Conservation (phyloP, 2,113 vertebrate genomes). For the Channa argus region DNA sequence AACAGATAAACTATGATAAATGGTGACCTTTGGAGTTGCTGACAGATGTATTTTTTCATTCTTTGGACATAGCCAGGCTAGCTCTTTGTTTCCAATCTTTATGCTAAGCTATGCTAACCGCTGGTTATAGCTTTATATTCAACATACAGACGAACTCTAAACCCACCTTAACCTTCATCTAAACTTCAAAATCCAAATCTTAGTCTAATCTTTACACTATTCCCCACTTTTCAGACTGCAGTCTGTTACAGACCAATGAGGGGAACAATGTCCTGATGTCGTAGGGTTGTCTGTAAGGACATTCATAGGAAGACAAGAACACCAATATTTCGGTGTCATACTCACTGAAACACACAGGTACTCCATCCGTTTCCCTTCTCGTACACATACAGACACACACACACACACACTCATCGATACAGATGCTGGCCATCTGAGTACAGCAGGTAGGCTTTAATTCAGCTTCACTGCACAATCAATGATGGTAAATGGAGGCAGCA, state of each 20-base stretch:
- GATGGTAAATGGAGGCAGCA: constrained; percentile 73
- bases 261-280: not conserved
- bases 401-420: constrained; percentile 41
- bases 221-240: no score
- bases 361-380: constrained; percentile 22
- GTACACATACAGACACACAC: constrained; percentile 13
- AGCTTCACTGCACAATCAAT: constrained; percentile 69
- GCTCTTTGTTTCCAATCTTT: no score
- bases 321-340: constrained; percentile 12
- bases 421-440: constrained; percentile 54
- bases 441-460: constrained; percentile 70
- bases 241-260: not conserved
- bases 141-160: not conserved
- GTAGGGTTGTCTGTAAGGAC: constrained; percentile 5
- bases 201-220: not conserved
- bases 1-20: no score
- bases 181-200: not conserved
- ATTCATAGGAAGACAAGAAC: constrained; percentile 16
- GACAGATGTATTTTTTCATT: no score
- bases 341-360: constrained; percentile 11
- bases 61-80: no score
- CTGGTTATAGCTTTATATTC: no score
- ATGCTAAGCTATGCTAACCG: no score
- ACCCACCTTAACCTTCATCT: not conserved
- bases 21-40: no score